Base-by-base conservation (phyloP, 35 echinoderm and acorn worm genomes). In the Diadema setosum region DNA sequence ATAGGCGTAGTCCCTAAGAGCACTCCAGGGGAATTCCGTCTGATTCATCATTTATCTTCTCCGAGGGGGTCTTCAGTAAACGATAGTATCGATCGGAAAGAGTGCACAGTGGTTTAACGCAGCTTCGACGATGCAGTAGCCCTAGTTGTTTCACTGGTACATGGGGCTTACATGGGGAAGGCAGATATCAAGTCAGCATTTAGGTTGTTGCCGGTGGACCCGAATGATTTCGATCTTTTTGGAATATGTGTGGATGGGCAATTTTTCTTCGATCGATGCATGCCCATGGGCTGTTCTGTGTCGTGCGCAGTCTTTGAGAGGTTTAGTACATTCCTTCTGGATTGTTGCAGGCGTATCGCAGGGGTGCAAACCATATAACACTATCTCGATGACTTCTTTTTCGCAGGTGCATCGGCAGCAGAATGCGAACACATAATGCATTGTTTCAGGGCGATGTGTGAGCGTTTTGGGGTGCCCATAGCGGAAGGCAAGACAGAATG, bases 1-100 rank as follows among this genome's bases (percentile, higher is more conserved):
- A 56, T 81, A 4, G 74, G 48, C 9, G 35, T 88, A 8, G 46
- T 88, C 8, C 86, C 86, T 43, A 80, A 87, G 33, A 29, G 52
- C n/a, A 39, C 2, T 11, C 59, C 84, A 8, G 84, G 84, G 3
- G 42, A 70, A 65, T 86, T 39, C 61, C 34, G 84, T 9, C 24
- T 70, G 42, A 86, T 86, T 43, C 84, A 86, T 1, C 57, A 86
- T 64, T 64, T 86, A 17, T 86, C 84, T 11, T 65, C 33, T 20
- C 84, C 84, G 3, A 6, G 45, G 5, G 67, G 45, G 30, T 14
- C 4, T 29, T 88, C 70, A 24, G 69, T 88, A 24, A 88, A 88
- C 25, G 70, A 88, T 57, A 17, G 31, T 1, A 88, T 88, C 32
- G 73, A 88, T 81, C 17, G 41, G 27, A 26, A 46, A 0, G 35